Conservation (phyloP, 2,888 invertebrate genomes). For the Bedellia somnulentella region DNA sequence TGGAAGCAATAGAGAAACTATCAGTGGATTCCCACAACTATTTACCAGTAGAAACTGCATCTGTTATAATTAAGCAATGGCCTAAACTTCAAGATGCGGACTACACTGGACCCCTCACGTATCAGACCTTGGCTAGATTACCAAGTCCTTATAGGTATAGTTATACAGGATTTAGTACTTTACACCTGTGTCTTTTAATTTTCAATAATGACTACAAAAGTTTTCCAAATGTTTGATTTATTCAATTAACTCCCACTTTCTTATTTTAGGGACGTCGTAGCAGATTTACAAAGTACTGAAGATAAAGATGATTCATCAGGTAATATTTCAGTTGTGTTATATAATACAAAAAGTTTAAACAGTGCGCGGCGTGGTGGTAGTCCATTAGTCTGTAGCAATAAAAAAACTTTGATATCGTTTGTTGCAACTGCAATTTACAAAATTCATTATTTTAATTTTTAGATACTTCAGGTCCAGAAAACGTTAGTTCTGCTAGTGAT, state of each 20-base stretch:
- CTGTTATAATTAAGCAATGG: conserved; percentile 67
- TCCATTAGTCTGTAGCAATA: too few relatives aligned
- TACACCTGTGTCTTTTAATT: too few relatives aligned
- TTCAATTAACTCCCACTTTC: not conserved
- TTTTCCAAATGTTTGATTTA: too few relatives aligned
- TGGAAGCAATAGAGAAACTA: conserved; percentile 81
- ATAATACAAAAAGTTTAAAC: too few relatives aligned
- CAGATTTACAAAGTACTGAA: conserved; percentile 68
- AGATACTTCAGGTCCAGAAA: conserved; percentile 70
- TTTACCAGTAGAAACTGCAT: conserved; percentile 23
- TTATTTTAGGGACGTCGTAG: conserved; percentile 66
- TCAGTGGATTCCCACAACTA: conserved; percentile 69
- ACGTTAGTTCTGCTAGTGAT: conserved; percentile 51
- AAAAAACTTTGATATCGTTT: too few relatives aligned
- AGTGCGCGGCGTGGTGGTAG: too few relatives aligned
- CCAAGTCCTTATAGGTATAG: conserved; percentile 78
- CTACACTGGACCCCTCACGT: conserved; percentile 82
- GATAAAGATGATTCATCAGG: conserved; percentile 60
- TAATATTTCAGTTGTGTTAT: conserved; percentile 13
- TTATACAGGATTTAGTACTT: too few relatives aligned
- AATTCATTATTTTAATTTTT: too few relatives aligned
- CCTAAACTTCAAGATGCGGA: conserved; percentile 72
- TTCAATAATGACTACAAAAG: too few relatives aligned
- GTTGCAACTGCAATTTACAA: too few relatives aligned
- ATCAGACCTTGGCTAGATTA: conserved; percentile 79